A percentile compares a stretch with the other conserved stretches of the same genome.
These are phyloP conservation scores for Philonicus albiceps DNA, from an alignment of 2,888 invertebrate genomes.

Conservation along the genomic window DNA sequence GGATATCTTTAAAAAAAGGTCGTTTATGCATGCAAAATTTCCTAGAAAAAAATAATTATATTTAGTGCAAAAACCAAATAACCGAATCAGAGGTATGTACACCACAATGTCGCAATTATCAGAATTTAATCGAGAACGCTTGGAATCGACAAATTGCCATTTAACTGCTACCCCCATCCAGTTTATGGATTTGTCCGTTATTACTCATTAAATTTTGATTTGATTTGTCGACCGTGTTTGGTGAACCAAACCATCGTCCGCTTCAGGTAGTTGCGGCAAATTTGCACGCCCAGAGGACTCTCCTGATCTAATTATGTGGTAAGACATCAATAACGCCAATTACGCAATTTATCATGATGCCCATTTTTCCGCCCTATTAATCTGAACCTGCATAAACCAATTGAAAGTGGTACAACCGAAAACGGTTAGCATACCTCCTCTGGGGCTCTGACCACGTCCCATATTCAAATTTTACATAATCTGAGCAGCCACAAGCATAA, in stretches of 20 bases:
- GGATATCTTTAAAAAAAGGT: no score
- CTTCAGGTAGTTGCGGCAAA: neutral
- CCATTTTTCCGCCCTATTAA: neutral
- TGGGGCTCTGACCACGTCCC: neutral
- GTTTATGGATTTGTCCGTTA: neutral
- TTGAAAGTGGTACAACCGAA: neutral
- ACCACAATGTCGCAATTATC: no score
- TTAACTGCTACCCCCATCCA: neutral
- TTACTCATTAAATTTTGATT: neutral
- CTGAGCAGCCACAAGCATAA: neutral
- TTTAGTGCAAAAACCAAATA: no score
- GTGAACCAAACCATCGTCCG: neutral
- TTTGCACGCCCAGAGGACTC: neutral
- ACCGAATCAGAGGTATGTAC: no score
- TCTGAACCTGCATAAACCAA: neutral
- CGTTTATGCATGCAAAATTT: no score
- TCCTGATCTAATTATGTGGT: neutral
- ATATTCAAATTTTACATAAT: neutral
- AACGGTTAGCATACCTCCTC: neutral
- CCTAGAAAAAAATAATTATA: no score
- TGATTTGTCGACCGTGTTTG: neutral
- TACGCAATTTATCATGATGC: neutral
- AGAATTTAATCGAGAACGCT: no score
- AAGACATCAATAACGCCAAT: neutral
- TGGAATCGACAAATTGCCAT: neutral